Evolutionary conservation across 1,140 invertebrate genomes (phyloP).

Genomic region (Melipona quadrifasciata): DNA sequence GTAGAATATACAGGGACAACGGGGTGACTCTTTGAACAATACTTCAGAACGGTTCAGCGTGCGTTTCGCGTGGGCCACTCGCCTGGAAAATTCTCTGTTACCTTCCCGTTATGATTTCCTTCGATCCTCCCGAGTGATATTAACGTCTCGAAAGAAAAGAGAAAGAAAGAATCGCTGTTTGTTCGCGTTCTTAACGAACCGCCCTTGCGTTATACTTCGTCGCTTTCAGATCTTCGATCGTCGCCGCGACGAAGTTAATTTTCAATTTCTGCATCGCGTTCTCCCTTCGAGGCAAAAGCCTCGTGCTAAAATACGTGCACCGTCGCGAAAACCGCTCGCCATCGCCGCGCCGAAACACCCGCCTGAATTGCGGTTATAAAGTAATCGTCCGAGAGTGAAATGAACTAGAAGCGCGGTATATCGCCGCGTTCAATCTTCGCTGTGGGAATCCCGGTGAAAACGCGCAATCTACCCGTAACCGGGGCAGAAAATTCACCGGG

Average conservation of each 20-base stretch:
- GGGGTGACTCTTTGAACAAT: not conserved
- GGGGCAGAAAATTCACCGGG: not conserved
- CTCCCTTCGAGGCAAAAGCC: not conserved
- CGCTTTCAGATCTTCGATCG: not conserved
- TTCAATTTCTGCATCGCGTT: not conserved
- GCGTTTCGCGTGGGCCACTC: not conserved
- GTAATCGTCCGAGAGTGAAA: conserved; percentile 16
- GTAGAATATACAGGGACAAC: conserved; percentile 5
- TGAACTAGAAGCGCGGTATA: conserved; percentile 7
- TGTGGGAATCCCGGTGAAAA: not conserved
- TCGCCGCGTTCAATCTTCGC: conserved; percentile 11
- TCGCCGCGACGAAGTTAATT: not conserved
- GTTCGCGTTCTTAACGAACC: not conserved
- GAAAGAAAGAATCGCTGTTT: not conserved
- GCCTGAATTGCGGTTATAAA: not conserved
- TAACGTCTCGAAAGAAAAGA: not conserved
- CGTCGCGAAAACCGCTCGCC: too few relatives aligned
- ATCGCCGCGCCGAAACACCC: not conserved
- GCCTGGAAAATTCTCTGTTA: not conserved
- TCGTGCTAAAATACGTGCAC: not conserved
- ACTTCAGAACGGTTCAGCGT: not conserved
- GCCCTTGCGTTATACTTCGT: too few relatives aligned
- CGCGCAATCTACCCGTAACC: not conserved
- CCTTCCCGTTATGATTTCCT: not conserved
- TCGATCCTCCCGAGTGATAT: not conserved